A percentile compares a stretch with the other conserved stretches of the same genome.
These are phyloP conservation scores for Hycleus cichorii DNA, from an alignment of 1,140 invertebrate genomes.

Conservation along the genomic window DNA sequence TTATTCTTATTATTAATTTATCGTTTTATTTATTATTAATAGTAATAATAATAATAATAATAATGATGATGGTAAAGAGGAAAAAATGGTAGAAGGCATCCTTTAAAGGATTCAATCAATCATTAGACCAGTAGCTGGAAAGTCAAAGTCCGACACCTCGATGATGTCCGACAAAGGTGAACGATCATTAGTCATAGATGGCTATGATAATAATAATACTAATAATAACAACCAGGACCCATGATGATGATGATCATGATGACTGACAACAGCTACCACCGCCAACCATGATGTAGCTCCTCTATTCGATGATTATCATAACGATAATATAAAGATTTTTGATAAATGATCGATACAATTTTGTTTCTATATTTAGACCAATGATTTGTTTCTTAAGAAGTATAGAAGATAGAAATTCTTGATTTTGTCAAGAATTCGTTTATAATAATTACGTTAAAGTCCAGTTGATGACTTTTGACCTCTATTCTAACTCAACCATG, in stretches of 20 bases:
- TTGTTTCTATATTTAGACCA: not conserved
- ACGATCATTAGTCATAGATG: conserved; percentile 11
- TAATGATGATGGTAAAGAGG: no score
- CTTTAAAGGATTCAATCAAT: no score
- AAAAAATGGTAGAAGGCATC: no score
- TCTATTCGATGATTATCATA: not conserved
- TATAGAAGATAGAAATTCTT: not conserved
- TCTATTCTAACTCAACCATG: conserved; percentile 1
- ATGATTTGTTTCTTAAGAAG: no score
- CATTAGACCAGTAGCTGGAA: no score
- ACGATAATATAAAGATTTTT: not conserved
- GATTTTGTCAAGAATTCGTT: not conserved
- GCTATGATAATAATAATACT: not conserved
- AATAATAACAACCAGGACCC: not conserved
- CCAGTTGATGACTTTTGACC: not conserved
- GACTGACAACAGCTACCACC: conserved; percentile 9
- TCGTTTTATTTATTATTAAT: no score
- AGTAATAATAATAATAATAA: no score
- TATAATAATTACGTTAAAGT: not conserved
- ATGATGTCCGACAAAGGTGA: conserved; percentile 14
- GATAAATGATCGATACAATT: conserved; percentile 2
- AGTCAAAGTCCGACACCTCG: not conserved
- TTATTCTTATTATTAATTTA: no score
- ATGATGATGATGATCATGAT: not conserved
- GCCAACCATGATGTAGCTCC: not conserved